Base-by-base conservation (phyloP, 2,888 invertebrate species). In the Trachelus iudaicus region DNA sequence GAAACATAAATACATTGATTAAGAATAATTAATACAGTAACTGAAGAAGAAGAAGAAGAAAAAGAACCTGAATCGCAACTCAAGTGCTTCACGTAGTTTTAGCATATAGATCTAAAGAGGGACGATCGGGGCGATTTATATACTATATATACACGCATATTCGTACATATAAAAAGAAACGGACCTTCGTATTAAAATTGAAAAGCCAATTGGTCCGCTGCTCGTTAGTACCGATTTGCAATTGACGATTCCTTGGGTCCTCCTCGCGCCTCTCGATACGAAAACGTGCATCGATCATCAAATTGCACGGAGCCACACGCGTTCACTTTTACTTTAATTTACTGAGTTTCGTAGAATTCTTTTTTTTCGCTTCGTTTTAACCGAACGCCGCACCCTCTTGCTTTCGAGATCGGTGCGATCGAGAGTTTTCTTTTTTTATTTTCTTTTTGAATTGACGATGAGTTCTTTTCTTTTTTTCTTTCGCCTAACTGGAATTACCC, bases 81-180 rank as follows among this genome's bases (percentile, higher is more conserved):
- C 76, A 84, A 85, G 83, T 84, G 85, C 83, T 86, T 85, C 79
- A 81, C 35, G 73, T 78, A 81, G 75, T 35, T 56, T 75, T 81
- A 75, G 77, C 74, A 73, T 75, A 71, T 56, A 56, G 56, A 56
- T 56, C 23, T 56, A 56, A 56, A 9, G 56, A 23, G 56, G 9
- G 56, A 23, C 6, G 56, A 56, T 56, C 9, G 56, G 56, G 56
- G 56, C 23, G 56, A 56, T 56, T 56, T 56, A 56, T 56, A 56
- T 56, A 56, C 56, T 23, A 56, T 23, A 56, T 56, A 56, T 56
- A 56, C 56, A 56, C 23, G 2, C 23, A 9, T 56, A 56, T 56
- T 56, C 56, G 56, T 56, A 56, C 23, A 9, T 23, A 23, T 23
- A 56, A 23, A 56, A 23, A 56, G 2, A 23, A 23, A 56, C 2